Conservation (phyloP, 1,140 invertebrate species). For the Lordiphosa clarofinis region DNA sequence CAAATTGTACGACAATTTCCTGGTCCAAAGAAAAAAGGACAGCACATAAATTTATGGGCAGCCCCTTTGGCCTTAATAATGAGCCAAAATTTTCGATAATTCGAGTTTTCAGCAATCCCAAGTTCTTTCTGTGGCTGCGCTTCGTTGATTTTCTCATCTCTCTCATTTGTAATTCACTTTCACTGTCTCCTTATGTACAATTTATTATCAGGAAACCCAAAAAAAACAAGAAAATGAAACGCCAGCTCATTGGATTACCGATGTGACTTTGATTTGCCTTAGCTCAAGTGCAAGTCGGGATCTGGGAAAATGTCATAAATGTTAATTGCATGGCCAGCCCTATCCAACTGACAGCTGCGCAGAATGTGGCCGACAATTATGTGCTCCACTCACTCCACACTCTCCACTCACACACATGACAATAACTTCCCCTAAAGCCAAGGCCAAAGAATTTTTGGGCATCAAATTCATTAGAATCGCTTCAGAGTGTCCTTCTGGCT, state of each 20-base stretch:
- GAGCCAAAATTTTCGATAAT: conserved; percentile 73
- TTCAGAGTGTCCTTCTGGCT: conserved; percentile 40
- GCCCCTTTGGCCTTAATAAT: conserved; percentile 61
- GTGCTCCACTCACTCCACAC: conserved; percentile 22
- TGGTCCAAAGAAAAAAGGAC: conserved; percentile 31
- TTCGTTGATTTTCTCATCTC: conserved; percentile 31
- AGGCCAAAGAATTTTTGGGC: conserved; percentile 58
- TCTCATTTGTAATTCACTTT: conserved; percentile 73
- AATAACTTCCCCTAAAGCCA: conserved; percentile 41
- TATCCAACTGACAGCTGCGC: conserved; percentile 36
- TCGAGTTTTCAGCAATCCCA: conserved; percentile 46
- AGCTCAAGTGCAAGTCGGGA: conserved; percentile 1
- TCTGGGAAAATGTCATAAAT: conserved; percentile 61
- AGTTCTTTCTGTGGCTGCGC: conserved; percentile 38
- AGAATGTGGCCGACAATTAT: conserved; percentile 64
- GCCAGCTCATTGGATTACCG: conserved; percentile 65
- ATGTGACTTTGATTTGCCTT: conserved; percentile 61
- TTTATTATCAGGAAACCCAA: conserved; percentile 46
- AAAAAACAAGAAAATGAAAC: conserved; percentile 40
- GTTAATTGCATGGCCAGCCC: conserved; percentile 64
- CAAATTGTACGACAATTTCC: conserved; percentile 43
- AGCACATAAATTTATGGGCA: conserved; percentile 62
- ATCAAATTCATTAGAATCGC: conserved; percentile 70
- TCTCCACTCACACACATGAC: conserved; percentile 27
- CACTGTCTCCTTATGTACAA: conserved; percentile 59